Base-by-base conservation (phyloP, 2,797 vertebrate species). In the Momotus momota region DNA sequence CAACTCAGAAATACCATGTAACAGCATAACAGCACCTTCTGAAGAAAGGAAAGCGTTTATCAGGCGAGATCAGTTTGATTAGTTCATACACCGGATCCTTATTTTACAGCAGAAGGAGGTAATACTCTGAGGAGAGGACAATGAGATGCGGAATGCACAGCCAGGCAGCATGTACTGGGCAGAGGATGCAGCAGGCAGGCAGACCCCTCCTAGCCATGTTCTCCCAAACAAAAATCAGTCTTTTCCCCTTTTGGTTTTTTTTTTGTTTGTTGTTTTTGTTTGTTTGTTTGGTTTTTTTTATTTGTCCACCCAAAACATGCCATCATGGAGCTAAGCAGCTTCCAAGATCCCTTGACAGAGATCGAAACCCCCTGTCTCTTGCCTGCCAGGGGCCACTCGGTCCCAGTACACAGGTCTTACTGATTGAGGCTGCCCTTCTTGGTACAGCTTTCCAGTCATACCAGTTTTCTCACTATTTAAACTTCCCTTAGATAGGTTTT, bases 1-100 rank as follows among this genome's bases (percentile, higher is more conserved):
- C 35, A 52, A 21, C 66, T 90, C 0, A 1, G 46, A 79, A 94
- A 79, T 61, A 31, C 8, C 26, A 3, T 6, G 8, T 40, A 62
- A 54, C 4, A 6, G 12, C 0, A 2, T 40, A 62, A 54, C 4
- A 6, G 12, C 0, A 2, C 14, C 61, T 74, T 71, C 10, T 0
- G 1, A 69, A 61, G 73, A 71, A 66, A 58, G 33, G 22, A 38
- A 74, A 31, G 54, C 29, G 40, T 86, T 82, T 84, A 27, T 69
- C 15, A 15, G 6, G 9, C 40, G 21, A 43, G 35, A 58, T 58
- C n/a, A 7, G 16, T 54, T 86, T 88, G 29, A 11, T 33, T 65
- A 12, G 29, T 57, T 60, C 26, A 29, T 81, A 49, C 25, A 27
- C 31, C 66, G 91, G 26, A 26, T 65, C 74, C 49, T 31, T 46